These are phyloP conservation scores for Podocnemis expansa DNA, from an alignment of 2,113 vertebrate species.

Conservation along the genomic window DNA sequence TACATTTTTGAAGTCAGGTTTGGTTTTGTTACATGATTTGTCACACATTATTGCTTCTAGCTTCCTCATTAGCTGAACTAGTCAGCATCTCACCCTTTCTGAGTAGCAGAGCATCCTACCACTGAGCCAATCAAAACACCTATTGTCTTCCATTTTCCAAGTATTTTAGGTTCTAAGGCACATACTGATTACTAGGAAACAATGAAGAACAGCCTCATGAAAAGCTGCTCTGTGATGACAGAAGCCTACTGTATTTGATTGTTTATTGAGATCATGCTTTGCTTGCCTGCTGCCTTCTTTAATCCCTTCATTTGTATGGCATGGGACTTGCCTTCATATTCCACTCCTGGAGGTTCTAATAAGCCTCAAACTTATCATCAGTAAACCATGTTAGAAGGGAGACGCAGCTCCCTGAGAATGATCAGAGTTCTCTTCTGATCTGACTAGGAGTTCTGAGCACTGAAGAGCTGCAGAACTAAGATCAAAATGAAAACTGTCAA, in stretches of 20 bases:
- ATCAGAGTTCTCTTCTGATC: accelerated
- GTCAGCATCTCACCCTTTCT: not conserved
- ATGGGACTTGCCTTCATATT: not conserved
- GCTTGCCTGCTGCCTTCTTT: not conserved
- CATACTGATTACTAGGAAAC: not conserved
- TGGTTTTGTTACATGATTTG: not conserved
- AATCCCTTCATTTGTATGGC: not conserved
- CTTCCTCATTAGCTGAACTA: not conserved
- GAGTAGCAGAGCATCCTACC: not conserved
- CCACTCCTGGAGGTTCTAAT: no score
- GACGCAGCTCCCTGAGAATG: not conserved
- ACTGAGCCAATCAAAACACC: not conserved
- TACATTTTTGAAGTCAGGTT: not conserved
- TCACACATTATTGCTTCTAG: not conserved
- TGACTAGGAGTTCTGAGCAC: accelerated
- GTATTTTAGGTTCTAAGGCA: not conserved
- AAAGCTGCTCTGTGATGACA: not conserved
- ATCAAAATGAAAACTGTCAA: not conserved
- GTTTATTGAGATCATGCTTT: not conserved
- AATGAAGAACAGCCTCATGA: not conserved
- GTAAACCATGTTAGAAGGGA: not conserved
- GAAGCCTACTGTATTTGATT: not conserved
- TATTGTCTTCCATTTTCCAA: not conserved
- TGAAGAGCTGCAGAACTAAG: accelerated
- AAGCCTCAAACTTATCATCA: no score